These are phyloP conservation scores for Ammodytes dubius DNA, from an alignment of 2,113 vertebrate genomes.

Conservation along the genomic window DNA sequence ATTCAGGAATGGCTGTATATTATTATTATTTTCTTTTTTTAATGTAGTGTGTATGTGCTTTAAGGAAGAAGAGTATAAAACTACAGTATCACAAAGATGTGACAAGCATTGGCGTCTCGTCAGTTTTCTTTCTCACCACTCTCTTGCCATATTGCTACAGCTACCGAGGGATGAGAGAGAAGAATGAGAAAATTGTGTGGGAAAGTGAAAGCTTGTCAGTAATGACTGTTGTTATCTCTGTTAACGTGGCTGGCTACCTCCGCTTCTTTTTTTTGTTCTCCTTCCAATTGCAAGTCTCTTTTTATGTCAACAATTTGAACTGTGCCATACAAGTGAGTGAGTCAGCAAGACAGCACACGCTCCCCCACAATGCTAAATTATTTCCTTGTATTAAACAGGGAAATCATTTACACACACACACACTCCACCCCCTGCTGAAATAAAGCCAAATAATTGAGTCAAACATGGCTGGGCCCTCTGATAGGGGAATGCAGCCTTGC, in stretches of 20 bases:
- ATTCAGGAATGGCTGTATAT: constrained; percentile 1
- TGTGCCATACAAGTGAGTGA: constrained; percentile 34
- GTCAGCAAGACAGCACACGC: background rate
- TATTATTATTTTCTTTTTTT: constrained; percentile 1
- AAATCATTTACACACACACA: too few relatives aligned
- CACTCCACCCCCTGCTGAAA: constrained; percentile 37
- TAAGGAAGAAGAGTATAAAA: constrained; percentile 24
- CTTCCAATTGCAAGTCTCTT: constrained; percentile 36
- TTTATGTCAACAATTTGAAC: constrained; percentile 52
- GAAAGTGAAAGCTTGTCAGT: constrained; percentile 49
- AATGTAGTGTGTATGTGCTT: background rate
- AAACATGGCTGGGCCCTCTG: constrained; percentile 64
- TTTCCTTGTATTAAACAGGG: constrained; percentile 44
- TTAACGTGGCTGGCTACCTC: constrained; percentile 46
- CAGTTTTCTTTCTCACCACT: constrained; percentile 8
- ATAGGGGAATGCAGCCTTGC: constrained; percentile 50
- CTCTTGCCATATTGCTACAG: constrained; percentile 44
- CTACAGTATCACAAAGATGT: constrained; percentile 38
- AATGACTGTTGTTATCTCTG: constrained; percentile 49
- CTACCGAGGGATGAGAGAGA: constrained; percentile 8
- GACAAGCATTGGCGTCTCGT: constrained; percentile 24
- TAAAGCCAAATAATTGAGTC: constrained; percentile 76
- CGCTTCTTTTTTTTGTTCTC: constrained; percentile 13
- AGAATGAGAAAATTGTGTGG: constrained; percentile 45
- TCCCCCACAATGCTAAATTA: constrained; percentile 18